Percentiles rank a stretch among this genome's conserved stretches.
phyloP scores from a whole-genome alignment of 2,797 vertebrate species.

The Sphenodon punctatus region DNA sequence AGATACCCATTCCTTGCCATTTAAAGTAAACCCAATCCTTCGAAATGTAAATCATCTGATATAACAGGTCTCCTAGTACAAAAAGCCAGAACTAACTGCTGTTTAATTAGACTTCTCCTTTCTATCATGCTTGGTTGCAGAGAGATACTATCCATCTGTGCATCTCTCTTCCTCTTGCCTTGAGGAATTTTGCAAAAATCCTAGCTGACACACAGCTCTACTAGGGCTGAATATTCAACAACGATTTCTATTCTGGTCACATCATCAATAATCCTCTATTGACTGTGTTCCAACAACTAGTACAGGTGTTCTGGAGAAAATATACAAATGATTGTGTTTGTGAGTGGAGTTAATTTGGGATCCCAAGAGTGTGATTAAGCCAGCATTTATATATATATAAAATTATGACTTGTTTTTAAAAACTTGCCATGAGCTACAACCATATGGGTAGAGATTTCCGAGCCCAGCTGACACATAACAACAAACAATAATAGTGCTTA shows the following conservation, averaged over 20 bases:
- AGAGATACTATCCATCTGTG: constrained; percentile 35
- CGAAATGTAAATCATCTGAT: too few species aligned
- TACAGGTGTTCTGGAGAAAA: constrained; percentile 45
- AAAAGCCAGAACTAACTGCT: neutral
- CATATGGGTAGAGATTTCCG: constrained; percentile 13
- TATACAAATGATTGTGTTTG: neutral
- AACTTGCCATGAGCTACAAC: constrained; percentile 2
- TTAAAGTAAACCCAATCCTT: too few species aligned
- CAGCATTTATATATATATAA: neutral
- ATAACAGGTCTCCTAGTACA: neutral
- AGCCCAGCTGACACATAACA: neutral
- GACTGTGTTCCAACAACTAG: constrained; percentile 30
- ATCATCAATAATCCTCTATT: constrained; percentile 50
- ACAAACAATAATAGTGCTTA: constrained; percentile 15
- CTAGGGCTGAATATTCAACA: neutral
- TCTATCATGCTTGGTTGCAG: neutral
- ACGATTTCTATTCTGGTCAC: constrained; percentile 45
- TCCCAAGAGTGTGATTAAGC: constrained; percentile 20
- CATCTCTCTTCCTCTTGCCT: constrained; percentile 17
- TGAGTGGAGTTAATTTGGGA: constrained; percentile 39
- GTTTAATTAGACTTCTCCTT: constrained; percentile 31
- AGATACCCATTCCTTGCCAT: too few species aligned
- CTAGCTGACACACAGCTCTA: neutral
- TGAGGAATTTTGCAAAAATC: constrained; percentile 37
- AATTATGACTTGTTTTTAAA: neutral